Percentiles rank a stretch among this genome's conserved stretches.
Conservation (phyloP, 2,888 invertebrate genomes). For the Microctonus hyperodae region DNA sequence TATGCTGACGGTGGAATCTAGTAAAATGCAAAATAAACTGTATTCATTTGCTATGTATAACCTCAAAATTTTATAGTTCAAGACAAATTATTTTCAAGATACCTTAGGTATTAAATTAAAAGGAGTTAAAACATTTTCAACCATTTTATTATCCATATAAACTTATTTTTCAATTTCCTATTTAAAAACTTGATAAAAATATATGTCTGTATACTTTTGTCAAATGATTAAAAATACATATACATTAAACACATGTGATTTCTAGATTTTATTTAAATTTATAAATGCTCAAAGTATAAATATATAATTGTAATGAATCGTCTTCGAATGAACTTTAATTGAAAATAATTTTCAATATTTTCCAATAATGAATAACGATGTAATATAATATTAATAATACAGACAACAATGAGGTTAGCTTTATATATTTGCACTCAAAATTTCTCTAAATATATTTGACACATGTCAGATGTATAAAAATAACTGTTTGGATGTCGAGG, state of each 20-base stretch:
- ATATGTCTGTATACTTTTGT: background rate
- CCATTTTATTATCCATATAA: background rate
- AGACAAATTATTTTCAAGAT: background rate
- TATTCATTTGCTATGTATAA: background rate
- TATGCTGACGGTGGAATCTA: conserved; percentile 72
- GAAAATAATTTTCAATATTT: too few relatives aligned
- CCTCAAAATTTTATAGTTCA: background rate
- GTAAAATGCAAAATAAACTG: conserved; percentile 3
- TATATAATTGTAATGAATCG: too few relatives aligned
- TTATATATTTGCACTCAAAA: too few relatives aligned
- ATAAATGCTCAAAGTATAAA: too few relatives aligned
- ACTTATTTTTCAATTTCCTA: background rate
- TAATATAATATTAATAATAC: too few relatives aligned
- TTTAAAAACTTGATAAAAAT: background rate
- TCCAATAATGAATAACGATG: too few relatives aligned
- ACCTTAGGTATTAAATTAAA: background rate
- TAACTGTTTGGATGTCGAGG: too few relatives aligned
- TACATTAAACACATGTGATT: too few relatives aligned
- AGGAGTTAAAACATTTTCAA: background rate
- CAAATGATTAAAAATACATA: background rate
- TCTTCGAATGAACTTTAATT: too few relatives aligned
- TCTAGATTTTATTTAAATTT: too few relatives aligned
- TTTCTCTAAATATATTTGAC: background rate
- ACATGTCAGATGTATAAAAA: background rate
- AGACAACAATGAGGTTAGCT: too few relatives aligned